Percentiles rank a stretch among this genome's conserved stretches.
phyloP scores from a whole-genome alignment of 2,888 invertebrate species.

The Trichogramma evanescens region DNA sequence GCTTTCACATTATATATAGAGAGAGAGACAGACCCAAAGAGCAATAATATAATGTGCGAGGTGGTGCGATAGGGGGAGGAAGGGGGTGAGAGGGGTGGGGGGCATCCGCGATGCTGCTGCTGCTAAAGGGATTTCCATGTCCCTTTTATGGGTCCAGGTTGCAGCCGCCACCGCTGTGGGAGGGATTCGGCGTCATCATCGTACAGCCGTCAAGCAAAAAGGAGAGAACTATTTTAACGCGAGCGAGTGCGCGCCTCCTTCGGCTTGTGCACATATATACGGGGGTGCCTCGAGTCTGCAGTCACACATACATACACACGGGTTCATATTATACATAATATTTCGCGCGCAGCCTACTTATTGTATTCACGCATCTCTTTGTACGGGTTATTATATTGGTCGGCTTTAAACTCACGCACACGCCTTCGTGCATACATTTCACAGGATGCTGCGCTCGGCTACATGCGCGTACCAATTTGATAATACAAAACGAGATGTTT shows the following conservation, averaged over 20 bases:
- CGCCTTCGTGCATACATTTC: no score
- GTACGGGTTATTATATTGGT: constrained; percentile 21
- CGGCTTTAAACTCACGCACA: background rate
- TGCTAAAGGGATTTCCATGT: constrained; percentile 18
- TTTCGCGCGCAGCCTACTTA: constrained; percentile 30
- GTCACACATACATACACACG: background rate
- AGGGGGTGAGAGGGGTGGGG: background rate
- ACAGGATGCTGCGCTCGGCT: no score
- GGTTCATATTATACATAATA: constrained; percentile 24
- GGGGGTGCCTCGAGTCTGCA: constrained; percentile 13
- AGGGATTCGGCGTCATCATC: constrained; percentile 3
- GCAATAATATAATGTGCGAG: no score
- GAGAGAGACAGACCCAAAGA: background rate
- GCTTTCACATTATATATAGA: constrained; percentile 21
- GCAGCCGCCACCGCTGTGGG: constrained; percentile 1
- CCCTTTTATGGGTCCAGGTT: constrained; percentile 1
- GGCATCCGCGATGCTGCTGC: background rate
- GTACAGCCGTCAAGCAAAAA: background rate
- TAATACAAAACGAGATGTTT: no score
- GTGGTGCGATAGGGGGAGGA: background rate
- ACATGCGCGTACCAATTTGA: no score
- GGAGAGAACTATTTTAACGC: constrained; percentile 36
- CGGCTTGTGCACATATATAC: constrained; percentile 10
- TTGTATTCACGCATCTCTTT: constrained; percentile 29
- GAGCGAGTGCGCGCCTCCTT: constrained; percentile 30